A percentile compares a stretch with the other conserved stretches of the same genome.
Conservation (phyloP, 2,888 invertebrate genomes). For the Caenorhabditis imperialis region DNA sequence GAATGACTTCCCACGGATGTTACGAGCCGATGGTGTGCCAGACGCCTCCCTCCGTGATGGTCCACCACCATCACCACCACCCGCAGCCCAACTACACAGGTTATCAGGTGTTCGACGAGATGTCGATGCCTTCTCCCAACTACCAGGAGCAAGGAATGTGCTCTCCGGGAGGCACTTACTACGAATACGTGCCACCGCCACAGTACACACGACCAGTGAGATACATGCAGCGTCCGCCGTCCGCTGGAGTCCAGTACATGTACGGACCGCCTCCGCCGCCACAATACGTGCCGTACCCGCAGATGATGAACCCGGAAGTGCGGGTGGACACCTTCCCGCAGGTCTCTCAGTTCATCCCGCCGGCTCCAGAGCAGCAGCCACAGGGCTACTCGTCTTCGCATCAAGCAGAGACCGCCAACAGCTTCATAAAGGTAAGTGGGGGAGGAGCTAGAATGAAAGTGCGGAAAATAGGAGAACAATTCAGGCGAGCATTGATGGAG, state of each 20-base stretch:
- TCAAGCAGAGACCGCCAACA: slow-evolving; percentile 41
- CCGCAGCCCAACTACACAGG: slow-evolving; percentile 18
- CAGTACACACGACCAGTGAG: slow-evolving; percentile 26
- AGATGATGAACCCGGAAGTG: slow-evolving; percentile 33
- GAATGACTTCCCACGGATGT: slow-evolving; percentile 12
- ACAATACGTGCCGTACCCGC: slow-evolving; percentile 20
- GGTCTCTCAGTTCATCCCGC: slow-evolving; percentile 25
- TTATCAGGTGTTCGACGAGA: slow-evolving; percentile 36
- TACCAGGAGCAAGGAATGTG: slow-evolving; percentile 31
- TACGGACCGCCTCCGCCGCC: slow-evolving; percentile 17
- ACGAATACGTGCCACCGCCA: slow-evolving; percentile 29
- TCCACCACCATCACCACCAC: slow-evolving; percentile 25
- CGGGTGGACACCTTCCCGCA: slow-evolving; percentile 39
- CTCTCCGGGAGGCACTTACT: slow-evolving; percentile 36
- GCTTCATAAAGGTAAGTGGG: slow-evolving; percentile 46
- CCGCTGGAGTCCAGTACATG: slow-evolving; percentile 20
- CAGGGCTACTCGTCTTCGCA: slow-evolving; percentile 34
- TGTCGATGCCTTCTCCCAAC: slow-evolving; percentile 23
- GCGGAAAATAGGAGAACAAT: slow-evolving; percentile 21
- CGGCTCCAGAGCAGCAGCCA: slow-evolving; percentile 7
- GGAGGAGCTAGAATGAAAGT: neutral
- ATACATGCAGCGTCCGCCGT: slow-evolving; percentile 12
- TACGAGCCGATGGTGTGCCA: slow-evolving; percentile 33
- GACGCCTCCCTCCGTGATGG: slow-evolving; percentile 37
- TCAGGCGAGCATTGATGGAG: slow-evolving; percentile 57